Evolutionary conservation across 2,113 vertebrate genomes (phyloP).

Genomic region (Polyodon spathula): DNA sequence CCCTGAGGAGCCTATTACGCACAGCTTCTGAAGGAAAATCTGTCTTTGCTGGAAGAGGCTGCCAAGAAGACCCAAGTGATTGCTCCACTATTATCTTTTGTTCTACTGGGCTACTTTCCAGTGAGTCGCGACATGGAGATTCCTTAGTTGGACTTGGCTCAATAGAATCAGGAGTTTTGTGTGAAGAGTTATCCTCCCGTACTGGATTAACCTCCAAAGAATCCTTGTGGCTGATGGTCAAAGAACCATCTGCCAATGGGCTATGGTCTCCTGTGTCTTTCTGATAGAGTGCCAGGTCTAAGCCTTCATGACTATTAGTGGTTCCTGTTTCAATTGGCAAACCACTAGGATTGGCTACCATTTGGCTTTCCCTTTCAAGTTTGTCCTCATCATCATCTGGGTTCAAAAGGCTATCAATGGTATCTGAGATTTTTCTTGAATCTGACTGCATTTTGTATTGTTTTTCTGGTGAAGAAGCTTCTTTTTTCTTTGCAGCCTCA

Average conservation of each 20-base stretch:
- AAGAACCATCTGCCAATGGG: constrained; percentile 84
- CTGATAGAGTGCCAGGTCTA: constrained; percentile 73
- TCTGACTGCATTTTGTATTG: constrained; percentile 44
- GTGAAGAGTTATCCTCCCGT: constrained; percentile 88
- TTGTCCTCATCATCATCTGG: constrained; percentile 40
- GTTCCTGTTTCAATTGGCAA: constrained; percentile 34
- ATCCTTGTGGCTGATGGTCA: constrained; percentile 88
- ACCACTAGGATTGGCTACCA: constrained; percentile 35
- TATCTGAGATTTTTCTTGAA: constrained; percentile 54
- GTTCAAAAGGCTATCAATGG: constrained; percentile 55
- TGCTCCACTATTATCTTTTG: constrained; percentile 56
- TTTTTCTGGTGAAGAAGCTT: constrained; percentile 23
- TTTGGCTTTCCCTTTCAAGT: constrained; percentile 29
- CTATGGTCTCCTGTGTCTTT: constrained; percentile 79
- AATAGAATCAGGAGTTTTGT: constrained; percentile 92
- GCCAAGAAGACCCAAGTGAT: constrained; percentile 42
- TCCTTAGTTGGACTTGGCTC: constrained; percentile 93
- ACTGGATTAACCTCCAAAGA: constrained; percentile 89
- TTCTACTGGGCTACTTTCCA: constrained; percentile 88
- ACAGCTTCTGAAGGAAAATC: constrained; percentile 70
- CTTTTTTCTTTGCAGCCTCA: constrained; percentile 25
- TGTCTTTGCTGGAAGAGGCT: constrained; percentile 55
- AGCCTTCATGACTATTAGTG: constrained; percentile 51
- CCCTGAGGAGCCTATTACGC: constrained; percentile 75
- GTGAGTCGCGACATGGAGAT: constrained; percentile 84